A percentile compares a stretch with the other conserved stretches of the same genome.
Evolutionary conservation across 1,140 invertebrate genomes (phyloP).

Genomic region (Platorchestia sp.): DNA sequence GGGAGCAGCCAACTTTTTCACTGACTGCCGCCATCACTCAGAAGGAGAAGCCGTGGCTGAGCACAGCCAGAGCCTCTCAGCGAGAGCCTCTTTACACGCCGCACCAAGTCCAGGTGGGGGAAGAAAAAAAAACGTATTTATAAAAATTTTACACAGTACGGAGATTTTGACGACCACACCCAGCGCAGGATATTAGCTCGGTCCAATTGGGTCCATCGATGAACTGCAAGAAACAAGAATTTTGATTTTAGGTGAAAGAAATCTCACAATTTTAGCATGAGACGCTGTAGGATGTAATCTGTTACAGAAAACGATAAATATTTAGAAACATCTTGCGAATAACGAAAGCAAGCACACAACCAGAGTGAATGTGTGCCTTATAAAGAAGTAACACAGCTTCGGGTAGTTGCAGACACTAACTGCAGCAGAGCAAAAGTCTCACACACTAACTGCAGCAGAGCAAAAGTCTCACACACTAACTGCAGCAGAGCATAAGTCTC

Average conservation of each 20-base stretch:
- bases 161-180: neutral
- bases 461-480: too few species aligned
- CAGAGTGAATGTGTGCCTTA: too few species aligned
- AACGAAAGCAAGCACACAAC: too few species aligned
- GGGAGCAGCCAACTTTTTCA: neutral
- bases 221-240: constrained; percentile 6
- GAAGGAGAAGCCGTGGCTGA: neutral
- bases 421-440: too few species aligned
- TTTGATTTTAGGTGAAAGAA: neutral
- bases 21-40: neutral
- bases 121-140: constrained; percentile 1
- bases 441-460: too few species aligned
- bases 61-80: neutral
- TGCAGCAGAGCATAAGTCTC: too few species aligned
- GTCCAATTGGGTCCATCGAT: neutral
- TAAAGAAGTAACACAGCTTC: too few species aligned
- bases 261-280: too few species aligned
- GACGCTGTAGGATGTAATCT: too few species aligned
- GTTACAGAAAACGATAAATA: too few species aligned
- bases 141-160: constrained; percentile 43
- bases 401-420: too few species aligned
- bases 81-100: neutral
- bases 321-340: too few species aligned
- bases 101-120: neutral
- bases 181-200: neutral